phyloP scores from a whole-genome alignment of 2,888 invertebrate genomes.

The Clanis bilineata region DNA sequence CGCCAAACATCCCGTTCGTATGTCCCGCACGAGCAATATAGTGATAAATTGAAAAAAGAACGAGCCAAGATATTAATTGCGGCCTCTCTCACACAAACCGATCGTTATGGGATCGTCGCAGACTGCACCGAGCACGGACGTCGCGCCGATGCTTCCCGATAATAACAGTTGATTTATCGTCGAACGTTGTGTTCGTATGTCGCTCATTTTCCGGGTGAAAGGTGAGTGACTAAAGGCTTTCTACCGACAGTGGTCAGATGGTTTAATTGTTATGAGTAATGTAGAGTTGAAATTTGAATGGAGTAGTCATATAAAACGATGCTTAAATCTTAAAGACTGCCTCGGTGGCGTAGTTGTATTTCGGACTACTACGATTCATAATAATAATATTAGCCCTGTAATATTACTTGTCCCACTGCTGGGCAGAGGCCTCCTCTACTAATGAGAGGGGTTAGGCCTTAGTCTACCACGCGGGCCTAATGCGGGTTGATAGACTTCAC shows the following conservation, averaged over 20 bases:
- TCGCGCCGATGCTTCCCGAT: constrained; percentile 16
- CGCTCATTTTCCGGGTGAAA: constrained; percentile 30
- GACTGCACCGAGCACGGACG: constrained; percentile 13
- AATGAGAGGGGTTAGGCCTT: too few relatives aligned
- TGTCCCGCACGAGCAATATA: constrained; percentile 16
- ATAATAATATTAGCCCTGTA: too few relatives aligned
- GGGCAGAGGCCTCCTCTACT: too few relatives aligned
- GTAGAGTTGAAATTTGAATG: background rate
- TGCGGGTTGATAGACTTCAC: too few relatives aligned
- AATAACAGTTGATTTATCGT: constrained; percentile 35
- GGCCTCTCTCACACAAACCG: constrained; percentile 30
- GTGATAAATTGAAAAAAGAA: constrained; percentile 58
- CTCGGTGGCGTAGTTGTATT: too few relatives aligned
- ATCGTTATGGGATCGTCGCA: constrained; percentile 37
- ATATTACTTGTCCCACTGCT: too few relatives aligned
- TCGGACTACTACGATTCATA: too few relatives aligned
- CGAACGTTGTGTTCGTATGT: constrained; percentile 16
- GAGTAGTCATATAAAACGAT: background rate
- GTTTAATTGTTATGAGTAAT: constrained; percentile 7
- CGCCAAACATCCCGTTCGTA: constrained; percentile 24
- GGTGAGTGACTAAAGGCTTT: constrained; percentile 10
- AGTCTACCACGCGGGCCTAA: too few relatives aligned
- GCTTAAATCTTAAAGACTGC: too few relatives aligned
- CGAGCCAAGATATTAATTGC: constrained; percentile 54
- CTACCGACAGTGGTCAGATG: background rate